Evolutionary conservation across 1,140 invertebrate genomes (phyloP).

Genomic region (Thaumatotibia leucotreta): DNA sequence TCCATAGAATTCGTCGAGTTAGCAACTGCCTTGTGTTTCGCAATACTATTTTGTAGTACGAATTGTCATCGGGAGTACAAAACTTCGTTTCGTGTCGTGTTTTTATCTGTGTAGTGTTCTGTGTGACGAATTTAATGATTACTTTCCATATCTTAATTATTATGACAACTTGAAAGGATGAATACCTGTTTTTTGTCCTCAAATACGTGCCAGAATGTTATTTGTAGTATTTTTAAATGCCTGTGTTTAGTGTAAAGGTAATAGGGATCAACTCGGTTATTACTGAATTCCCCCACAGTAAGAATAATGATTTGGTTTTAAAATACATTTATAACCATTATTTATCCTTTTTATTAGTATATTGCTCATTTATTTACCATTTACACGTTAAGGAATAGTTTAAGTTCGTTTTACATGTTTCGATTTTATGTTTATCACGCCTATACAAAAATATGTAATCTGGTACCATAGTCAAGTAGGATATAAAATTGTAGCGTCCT

Average conservation of each 20-base stretch:
- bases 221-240: constrained; percentile 61
- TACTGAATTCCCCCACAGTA: constrained; percentile 36
- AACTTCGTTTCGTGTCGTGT: constrained; percentile 44
- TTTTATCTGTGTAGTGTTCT: constrained; percentile 29
- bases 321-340: constrained; percentile 52
- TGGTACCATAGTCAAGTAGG: constrained; percentile 51
- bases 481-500: constrained; percentile 42
- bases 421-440: constrained; percentile 44
- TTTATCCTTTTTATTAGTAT: constrained; percentile 64
- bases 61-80: constrained; percentile 55
- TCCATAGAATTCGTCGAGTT: constrained; percentile 21
- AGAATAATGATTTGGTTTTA: constrained; percentile 59
- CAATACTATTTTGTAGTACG: constrained; percentile 23
- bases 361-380: constrained; percentile 74
- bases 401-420: constrained; percentile 58
- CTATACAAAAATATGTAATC: constrained; percentile 52
- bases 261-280: constrained; percentile 50
- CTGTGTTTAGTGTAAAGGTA: constrained; percentile 53
- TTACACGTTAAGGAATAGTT: constrained; percentile 59
- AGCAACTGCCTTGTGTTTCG: constrained; percentile 41
- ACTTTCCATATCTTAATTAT: constrained; percentile 26
- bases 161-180: constrained; percentile 39
- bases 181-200: constrained; percentile 43
- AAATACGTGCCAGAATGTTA: constrained; percentile 71
- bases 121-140: constrained; percentile 48